phyloP scores from a whole-genome alignment of 2,888 invertebrate genomes.

The Rugalucina vietnamica region DNA sequence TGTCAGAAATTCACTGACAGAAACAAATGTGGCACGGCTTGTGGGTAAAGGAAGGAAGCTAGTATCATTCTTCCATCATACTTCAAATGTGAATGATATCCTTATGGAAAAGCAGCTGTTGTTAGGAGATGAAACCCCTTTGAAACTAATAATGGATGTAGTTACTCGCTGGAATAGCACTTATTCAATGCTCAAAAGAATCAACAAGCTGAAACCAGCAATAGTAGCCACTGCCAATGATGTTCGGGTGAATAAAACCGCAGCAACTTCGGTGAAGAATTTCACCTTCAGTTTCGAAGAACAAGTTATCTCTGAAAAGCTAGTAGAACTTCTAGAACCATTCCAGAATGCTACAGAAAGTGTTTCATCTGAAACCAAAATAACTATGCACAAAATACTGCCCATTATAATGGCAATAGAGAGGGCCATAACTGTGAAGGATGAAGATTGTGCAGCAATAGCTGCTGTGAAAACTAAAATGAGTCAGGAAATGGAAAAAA shows the following conservation, averaged over 20 bases:
- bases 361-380: conserved; percentile 4
- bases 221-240: conserved; percentile 39
- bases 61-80: conserved; percentile 41
- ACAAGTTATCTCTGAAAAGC: not conserved
- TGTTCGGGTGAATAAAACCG: not conserved
- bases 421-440: not conserved
- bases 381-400: conserved; percentile 22
- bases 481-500: not conserved
- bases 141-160: conserved; percentile 45
- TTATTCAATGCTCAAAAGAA: conserved; percentile 38
- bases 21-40: not conserved
- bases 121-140: not conserved
- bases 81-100: conserved; percentile 33
- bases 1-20: conserved; percentile 40
- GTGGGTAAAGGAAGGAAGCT: conserved; percentile 26
- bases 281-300: not conserved
- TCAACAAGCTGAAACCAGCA: conserved; percentile 27
- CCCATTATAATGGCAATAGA: not conserved
- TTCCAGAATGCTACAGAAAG: conserved; percentile 13
- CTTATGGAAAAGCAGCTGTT: conserved; percentile 36
- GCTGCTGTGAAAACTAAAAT: conserved; percentile 1
- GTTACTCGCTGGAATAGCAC: conserved; percentile 45
- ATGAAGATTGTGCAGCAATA: not conserved
- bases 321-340: not conserved
- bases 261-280: not conserved